These are phyloP conservation scores for Muschampia plurimacula DNA, from an alignment of 2,888 invertebrate species.

Conservation along the genomic window DNA sequence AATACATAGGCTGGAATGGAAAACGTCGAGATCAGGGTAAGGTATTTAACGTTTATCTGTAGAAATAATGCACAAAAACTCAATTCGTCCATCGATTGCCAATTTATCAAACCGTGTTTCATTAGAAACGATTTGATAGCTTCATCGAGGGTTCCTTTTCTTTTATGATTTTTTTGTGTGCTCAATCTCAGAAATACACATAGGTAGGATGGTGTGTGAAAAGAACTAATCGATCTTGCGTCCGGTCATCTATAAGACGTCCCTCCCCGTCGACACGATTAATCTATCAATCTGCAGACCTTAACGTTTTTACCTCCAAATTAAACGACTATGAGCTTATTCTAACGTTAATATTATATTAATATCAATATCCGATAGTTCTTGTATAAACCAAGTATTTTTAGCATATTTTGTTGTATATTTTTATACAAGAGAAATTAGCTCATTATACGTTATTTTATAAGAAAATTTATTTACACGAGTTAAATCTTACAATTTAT, in stretches of 20 bases:
- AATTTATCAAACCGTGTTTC: not conserved
- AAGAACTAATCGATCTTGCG: conserved; percentile 15
- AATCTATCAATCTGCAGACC: conserved; percentile 30
- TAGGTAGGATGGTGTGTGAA: not conserved
- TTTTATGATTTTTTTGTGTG: not conserved
- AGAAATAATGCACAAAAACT: not conserved
- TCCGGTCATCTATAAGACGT: conserved; percentile 24
- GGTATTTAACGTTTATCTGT: conserved; percentile 48
- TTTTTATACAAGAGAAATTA: too few species aligned
- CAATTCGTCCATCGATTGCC: not conserved
- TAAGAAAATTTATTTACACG: too few species aligned
- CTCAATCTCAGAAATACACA: not conserved
- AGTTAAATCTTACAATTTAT: not conserved
- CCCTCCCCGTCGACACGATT: conserved; percentile 20
- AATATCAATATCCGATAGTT: not conserved
- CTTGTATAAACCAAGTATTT: too few species aligned
- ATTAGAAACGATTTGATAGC: not conserved
- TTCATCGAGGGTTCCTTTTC: not conserved
- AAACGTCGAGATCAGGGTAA: conserved; percentile 93
- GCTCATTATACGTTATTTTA: too few species aligned
- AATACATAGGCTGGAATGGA: conserved; percentile 98
- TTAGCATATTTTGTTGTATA: too few species aligned
- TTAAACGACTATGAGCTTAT: conserved; percentile 3
- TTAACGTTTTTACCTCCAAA: conserved; percentile 30
- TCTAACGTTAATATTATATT: not conserved